These are phyloP conservation scores for Otus scops DNA, from an alignment of 2,797 vertebrate genomes.

Conservation along the genomic window DNA sequence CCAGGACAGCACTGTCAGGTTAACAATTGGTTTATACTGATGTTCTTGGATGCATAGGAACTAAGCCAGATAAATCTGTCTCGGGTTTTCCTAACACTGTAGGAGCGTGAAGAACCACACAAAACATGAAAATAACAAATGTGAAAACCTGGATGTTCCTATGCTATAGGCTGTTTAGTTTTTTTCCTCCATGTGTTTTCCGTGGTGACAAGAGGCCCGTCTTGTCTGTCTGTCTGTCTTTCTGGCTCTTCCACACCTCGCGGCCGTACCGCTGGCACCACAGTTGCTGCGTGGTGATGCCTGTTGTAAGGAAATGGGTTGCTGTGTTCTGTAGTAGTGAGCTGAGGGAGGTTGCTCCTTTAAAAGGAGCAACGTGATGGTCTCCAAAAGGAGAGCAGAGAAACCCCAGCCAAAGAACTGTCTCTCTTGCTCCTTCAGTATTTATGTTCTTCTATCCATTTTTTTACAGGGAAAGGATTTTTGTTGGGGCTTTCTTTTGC, in stretches of 20 bases:
- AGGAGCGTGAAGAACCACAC: neutral
- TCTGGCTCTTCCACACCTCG: neutral
- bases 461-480: conserved; percentile 13
- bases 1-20: neutral
- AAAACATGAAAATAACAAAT: neutral
- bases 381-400: neutral
- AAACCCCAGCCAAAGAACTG: neutral
- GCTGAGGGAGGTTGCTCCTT: conserved; percentile 38
- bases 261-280: neutral
- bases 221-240: neutral
- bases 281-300: neutral
- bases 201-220: neutral
- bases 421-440: neutral
- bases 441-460: neutral
- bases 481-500: conserved; percentile 74
- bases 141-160: neutral
- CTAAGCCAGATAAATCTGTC: neutral
- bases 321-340: neutral
- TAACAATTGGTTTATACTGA: neutral
- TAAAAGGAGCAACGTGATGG: conserved; percentile 35
- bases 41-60: neutral
- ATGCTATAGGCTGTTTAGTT: neutral
- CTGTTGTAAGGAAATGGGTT: neutral
- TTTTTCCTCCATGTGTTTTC: neutral
- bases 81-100: fast-evolving